Base-by-base conservation (phyloP, 2,888 invertebrate genomes). In the Zaprionus bogoriensis region DNA sequence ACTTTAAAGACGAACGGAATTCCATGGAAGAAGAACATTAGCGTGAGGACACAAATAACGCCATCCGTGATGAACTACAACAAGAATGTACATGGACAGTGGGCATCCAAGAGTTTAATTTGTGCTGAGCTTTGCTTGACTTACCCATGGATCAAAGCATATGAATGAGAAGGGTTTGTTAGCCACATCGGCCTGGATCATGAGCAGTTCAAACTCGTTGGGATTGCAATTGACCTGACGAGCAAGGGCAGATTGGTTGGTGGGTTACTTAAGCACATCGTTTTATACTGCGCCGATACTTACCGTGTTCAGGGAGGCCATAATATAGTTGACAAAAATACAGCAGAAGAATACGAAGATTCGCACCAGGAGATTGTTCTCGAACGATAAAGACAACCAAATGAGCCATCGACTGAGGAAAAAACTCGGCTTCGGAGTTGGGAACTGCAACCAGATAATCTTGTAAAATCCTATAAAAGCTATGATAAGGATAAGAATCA, bases 1-100 rank as follows among this genome's bases (percentile, higher is more conserved):
- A 96, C 92, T 92, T 98, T 98, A 47, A 97, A 91, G 77, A 95
- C 92, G 83, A 96, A 95, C 75, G 96, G 95, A 17, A 97, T 94
- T 82, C 96, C 93, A 55, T 96, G 93, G 89, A 97, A 97, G 5
- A 96, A 91, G 81, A 96, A 96, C 73, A 94, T 94, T 83, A 95
- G 92, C 10, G 92, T 90, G 45, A 93, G 89, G 1, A 92, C 91
- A 44, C 93, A 74, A 22, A 92, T 89, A 52, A 92, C 90, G 65
- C 92, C 92, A 74, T 92, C 92, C 0, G 93, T 92, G 55, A 92
- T 91, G 3, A 82, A 82, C 90, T 90, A 60, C 2, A 12, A 6
- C 6, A 17, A 7, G 7, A 1, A 36, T 2, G 1, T 5, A 0
- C 12, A 36, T 1, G 14, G 17, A 14, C 0, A 36, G 19, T 14